Base-by-base conservation (phyloP, 2,888 invertebrate species). In the Scelioninae gen. 1 region DNA sequence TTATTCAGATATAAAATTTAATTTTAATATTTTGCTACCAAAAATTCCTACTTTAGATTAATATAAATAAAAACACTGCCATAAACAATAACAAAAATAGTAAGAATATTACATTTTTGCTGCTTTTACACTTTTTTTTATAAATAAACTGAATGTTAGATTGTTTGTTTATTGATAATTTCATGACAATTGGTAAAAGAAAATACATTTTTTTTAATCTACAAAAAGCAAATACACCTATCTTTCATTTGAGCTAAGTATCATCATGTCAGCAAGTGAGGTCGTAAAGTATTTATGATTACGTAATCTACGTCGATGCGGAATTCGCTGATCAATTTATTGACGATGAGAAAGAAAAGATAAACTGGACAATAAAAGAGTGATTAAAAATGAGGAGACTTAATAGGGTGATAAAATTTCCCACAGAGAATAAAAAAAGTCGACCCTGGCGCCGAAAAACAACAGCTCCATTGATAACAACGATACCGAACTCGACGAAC, bases 311-410 rank as follows among this genome's bases (percentile, higher is more conserved):
- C 63, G 75, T 68, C 69, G 66, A 78, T 68, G 71, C 62, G 68
- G 74, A 81, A 81, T 84, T 74, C 74, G 66, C 49, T 55, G 77
- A 74, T 77, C 71, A 68, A 75, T 79, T 84, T 82, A 84, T 79
- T 72, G 82, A 55, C 58, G 63, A 60, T 68, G 68, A 66, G 68
- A 13, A 58, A 68, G 62, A 40, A 68, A 43, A 49, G 72, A 74
- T 62, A 58, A 68, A 65, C 16, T 45, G 34, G 62, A 58, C 63
- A 55, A 81, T 69, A 75, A 56, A 81, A 76, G 65, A 65, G 43
- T 66, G 65, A 76, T 72, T 65, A 74, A 74, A 60, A 72, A 51
- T 43, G 51, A 60, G 38, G 58, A 51, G 58, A 56, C 58, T 71
- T 66, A 60, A 80, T 56, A 53, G 56, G 47, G 13, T 47, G 45